Conservation (phyloP, 2,113 vertebrate genomes). For the Gavialis gangeticus region DNA sequence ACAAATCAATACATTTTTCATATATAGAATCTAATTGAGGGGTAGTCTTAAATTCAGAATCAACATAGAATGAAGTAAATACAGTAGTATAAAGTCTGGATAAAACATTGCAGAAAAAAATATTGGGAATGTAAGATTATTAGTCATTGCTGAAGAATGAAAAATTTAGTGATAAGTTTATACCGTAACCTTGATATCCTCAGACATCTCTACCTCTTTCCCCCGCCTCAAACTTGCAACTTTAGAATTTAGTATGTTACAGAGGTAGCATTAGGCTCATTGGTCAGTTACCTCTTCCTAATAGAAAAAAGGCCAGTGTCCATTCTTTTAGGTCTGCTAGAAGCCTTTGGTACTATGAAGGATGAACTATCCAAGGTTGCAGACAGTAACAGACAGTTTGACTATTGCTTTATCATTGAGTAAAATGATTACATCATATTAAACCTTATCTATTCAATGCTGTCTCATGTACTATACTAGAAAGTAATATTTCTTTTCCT, state of each 20-base stretch:
- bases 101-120: too few relatives aligned
- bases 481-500: not conserved
- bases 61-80: too few relatives aligned
- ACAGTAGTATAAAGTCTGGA: too few relatives aligned
- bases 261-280: not conserved
- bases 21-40: too few relatives aligned
- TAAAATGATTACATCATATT: not conserved
- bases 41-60: too few relatives aligned
- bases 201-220: not conserved
- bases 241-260: not conserved
- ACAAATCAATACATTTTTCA: too few relatives aligned
- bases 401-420: not conserved
- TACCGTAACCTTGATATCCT: not conserved
- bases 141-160: too few relatives aligned
- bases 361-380: not conserved
- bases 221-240: not conserved
- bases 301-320: not conserved
- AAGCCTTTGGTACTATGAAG: conserved; percentile 3
- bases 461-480: not conserved
- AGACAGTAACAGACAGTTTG: not conserved
- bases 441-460: not conserved
- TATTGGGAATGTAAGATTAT: too few relatives aligned
- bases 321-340: not conserved
- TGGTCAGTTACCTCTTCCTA: not conserved
- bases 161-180: not conserved